These are phyloP conservation scores for Calliphora vicina DNA, from an alignment of 1,140 invertebrate species.

Conservation along the genomic window DNA sequence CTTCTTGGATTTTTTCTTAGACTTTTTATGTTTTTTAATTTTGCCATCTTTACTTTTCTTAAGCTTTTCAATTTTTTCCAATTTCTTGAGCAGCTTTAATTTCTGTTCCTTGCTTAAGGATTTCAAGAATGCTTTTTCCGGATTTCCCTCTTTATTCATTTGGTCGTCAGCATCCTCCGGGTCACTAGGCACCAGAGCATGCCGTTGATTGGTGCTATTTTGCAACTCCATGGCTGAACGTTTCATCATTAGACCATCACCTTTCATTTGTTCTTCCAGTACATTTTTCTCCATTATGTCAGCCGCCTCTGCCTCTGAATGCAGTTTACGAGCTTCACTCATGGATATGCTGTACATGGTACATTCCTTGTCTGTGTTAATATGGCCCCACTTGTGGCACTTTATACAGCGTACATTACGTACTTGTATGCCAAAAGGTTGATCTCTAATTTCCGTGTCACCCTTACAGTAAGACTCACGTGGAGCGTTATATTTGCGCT, in stretches of 20 bases:
- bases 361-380: constrained; percentile 97
- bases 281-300: constrained; percentile 73
- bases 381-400: constrained; percentile 99
- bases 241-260: constrained; percentile 90
- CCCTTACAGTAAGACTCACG: constrained; percentile 96
- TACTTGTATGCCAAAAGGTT: constrained; percentile 98
- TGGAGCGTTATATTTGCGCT: constrained; percentile 98
- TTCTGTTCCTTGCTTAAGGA: constrained; percentile 88
- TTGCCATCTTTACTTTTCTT: constrained; percentile 54
- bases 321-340: constrained; percentile 69
- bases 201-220: constrained; percentile 55
- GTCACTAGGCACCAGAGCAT: constrained; percentile 64
- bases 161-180: constrained; percentile 67
- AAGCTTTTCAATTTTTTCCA: constrained; percentile 79
- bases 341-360: constrained; percentile 89
- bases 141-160: constrained; percentile 57
- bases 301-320: constrained; percentile 67
- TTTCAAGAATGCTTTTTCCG: constrained; percentile 73
- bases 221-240: constrained; percentile 70
- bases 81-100: constrained; percentile 86
- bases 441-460: constrained; percentile 95
- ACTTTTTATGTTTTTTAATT: constrained; percentile 33
- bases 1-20: constrained; percentile 33
- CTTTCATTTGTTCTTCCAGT: constrained; percentile 88
- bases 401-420: constrained; percentile 98